Conservation (phyloP, 1,140 invertebrate species). For the Adelges cooleyi region DNA sequence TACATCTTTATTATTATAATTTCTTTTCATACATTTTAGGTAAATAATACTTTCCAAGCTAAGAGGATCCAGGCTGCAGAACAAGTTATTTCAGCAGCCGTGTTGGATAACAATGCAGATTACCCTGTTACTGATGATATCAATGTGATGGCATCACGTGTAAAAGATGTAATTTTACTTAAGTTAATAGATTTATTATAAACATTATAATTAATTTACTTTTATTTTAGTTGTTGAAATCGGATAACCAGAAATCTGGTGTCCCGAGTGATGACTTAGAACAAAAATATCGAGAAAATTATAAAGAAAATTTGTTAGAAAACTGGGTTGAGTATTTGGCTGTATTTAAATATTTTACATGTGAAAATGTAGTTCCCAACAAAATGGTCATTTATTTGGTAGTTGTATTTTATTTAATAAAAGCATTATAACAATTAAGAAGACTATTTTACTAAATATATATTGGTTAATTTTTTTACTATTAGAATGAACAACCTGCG, state of each 20-base stretch:
- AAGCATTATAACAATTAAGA: not conserved
- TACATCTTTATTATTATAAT: no score
- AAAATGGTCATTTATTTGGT: slow-evolving; percentile 13
- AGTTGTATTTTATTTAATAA: not conserved
- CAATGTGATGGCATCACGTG: slow-evolving; percentile 3
- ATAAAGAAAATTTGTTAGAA: not conserved
- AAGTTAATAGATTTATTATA: no score
- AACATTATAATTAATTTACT: no score
- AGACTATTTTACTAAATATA: not conserved
- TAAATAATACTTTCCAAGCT: no score
- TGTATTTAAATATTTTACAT: slow-evolving; percentile 9
- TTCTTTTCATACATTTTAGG: no score
- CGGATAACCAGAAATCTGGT: not conserved
- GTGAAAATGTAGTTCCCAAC: not conserved
- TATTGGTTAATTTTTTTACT: not conserved
- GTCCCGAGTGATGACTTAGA: not conserved
- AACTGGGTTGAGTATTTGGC: slow-evolving; percentile 10
- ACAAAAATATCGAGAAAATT: slow-evolving; percentile 4
- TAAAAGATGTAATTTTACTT: not conserved
- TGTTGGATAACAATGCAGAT: no score
- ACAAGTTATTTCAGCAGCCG: no score
- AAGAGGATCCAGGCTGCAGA: no score
- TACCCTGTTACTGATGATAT: slow-evolving; percentile 16
- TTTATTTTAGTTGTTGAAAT: slow-evolving; percentile 5
- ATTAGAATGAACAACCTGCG: not conserved